These are phyloP conservation scores for Triplophysa rosa DNA, from an alignment of 2,113 vertebrate genomes.

Conservation along the genomic window DNA sequence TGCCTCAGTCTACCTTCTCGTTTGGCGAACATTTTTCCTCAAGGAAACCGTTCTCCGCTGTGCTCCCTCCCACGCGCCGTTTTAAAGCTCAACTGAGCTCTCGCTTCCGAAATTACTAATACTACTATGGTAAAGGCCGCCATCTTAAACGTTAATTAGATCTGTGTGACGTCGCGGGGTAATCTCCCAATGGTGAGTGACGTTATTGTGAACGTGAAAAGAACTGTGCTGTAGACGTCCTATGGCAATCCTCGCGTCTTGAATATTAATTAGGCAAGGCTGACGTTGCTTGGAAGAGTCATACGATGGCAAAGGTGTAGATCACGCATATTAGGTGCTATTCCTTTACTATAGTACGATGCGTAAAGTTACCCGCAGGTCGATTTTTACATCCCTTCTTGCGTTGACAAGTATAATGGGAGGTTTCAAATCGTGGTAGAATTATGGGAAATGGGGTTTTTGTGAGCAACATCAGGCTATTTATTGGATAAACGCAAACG, in stretches of 20 bases:
- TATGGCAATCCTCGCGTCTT: not conserved
- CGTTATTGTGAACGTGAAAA: not conserved
- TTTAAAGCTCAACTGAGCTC: slow-evolving; percentile 65
- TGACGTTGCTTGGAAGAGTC: not conserved
- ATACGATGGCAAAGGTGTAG: not conserved
- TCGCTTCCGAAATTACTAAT: slow-evolving; percentile 37
- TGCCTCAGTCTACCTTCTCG: slow-evolving; percentile 38
- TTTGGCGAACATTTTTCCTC: slow-evolving; percentile 38
- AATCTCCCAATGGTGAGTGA: not conserved
- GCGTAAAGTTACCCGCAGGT: slow-evolving; percentile 2
- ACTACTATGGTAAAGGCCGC: slow-evolving; percentile 15
- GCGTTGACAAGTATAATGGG: slow-evolving; percentile 44
- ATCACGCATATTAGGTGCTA: not conserved
- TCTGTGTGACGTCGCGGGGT: not conserved
- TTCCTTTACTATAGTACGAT: slow-evolving; percentile 4
- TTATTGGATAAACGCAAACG: not conserved
- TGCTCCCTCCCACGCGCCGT: slow-evolving; percentile 68
- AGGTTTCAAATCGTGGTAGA: slow-evolving; percentile 43
- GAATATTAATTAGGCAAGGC: not conserved
- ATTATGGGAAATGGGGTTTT: slow-evolving; percentile 44
- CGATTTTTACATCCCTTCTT: slow-evolving; percentile 54
- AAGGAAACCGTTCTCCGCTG: slow-evolving; percentile 26
- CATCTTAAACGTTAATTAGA: not conserved
- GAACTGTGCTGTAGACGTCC: not conserved
- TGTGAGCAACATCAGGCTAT: not conserved